phyloP scores from a whole-genome alignment of 2,888 invertebrate species.

The Muschampia plurimacula region DNA sequence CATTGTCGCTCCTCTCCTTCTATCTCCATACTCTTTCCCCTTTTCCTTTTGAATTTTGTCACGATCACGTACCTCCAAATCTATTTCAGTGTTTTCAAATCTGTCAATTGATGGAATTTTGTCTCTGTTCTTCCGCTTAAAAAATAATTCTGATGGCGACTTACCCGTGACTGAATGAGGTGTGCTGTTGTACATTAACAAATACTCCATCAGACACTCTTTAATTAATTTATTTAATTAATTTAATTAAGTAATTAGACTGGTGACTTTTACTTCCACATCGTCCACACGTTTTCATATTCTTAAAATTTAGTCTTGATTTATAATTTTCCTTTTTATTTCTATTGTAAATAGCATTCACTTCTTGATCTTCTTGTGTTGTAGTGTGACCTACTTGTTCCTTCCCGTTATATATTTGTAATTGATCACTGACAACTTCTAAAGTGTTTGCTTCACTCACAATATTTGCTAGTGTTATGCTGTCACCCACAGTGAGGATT shows the following conservation, averaged over 20 bases:
- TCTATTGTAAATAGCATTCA: neutral
- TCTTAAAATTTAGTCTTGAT: neutral
- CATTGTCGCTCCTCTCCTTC: conserved; percentile 8
- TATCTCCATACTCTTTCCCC: conserved; percentile 35
- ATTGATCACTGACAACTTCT: neutral
- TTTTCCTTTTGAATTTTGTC: conserved; percentile 43
- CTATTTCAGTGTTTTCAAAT: conserved; percentile 30
- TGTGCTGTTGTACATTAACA: conserved; percentile 51
- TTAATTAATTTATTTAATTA: conserved; percentile 38
- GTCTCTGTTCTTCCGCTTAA: conserved; percentile 49
- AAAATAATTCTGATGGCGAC: conserved; percentile 45
- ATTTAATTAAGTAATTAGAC: neutral
- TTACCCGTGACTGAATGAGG: conserved; percentile 53
- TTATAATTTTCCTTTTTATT: neutral
- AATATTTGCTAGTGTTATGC: neutral
- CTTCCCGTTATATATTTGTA: neutral
- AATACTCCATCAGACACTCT: conserved; percentile 41
- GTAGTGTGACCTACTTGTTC: neutral
- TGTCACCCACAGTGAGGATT: neutral
- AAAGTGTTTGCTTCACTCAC: neutral
- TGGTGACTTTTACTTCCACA: conserved; percentile 4
- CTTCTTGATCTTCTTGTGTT: neutral
- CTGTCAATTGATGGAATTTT: conserved; percentile 43
- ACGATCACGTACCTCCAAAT: conserved; percentile 39
- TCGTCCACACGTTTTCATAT: neutral